Evolutionary conservation across 2,888 invertebrate species (phyloP).

Genomic region (Cephus nigrinus): DNA sequence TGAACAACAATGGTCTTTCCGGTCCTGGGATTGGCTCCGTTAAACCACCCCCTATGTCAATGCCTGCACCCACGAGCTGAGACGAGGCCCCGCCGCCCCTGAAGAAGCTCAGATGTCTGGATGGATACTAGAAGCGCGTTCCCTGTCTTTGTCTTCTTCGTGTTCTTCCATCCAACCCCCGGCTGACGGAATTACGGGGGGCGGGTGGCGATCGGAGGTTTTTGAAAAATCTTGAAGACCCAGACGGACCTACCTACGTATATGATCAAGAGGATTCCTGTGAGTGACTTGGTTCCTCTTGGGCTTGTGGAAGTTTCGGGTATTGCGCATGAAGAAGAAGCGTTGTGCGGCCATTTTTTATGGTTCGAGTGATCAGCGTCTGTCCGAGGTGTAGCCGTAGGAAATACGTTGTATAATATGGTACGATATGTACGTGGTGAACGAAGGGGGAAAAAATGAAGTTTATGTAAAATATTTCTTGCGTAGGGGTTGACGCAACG

Average conservation of each 20-base stretch:
- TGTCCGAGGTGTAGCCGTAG: neutral
- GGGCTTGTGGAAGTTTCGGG: too few relatives aligned
- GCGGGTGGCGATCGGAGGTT: too few relatives aligned
- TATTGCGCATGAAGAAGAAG: too few relatives aligned
- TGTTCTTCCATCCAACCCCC: too few relatives aligned
- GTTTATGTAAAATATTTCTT: conserved; percentile 57
- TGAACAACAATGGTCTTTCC: conserved; percentile 64
- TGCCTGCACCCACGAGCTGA: conserved; percentile 65
- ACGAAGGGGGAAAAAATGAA: neutral
- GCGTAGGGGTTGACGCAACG: conserved; percentile 12
- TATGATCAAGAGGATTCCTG: too few relatives aligned
- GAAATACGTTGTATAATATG: conserved; percentile 40
- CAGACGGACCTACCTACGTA: neutral
- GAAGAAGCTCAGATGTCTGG: conserved; percentile 64
- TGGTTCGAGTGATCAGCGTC: too few relatives aligned
- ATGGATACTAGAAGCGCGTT: conserved; percentile 53
- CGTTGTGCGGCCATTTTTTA: too few relatives aligned
- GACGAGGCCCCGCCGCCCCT: conserved; percentile 59
- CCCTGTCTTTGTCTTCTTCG: too few relatives aligned
- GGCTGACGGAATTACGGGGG: too few relatives aligned
- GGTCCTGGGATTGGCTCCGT: conserved; percentile 59
- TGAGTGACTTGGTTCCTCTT: too few relatives aligned
- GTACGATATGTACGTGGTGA: conserved; percentile 27
- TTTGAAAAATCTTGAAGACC: neutral
- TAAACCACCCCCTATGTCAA: conserved; percentile 62